Evolutionary conservation across 2,113 vertebrate species (phyloP).

Genomic region (Phrynosoma blainvillii): DNA sequence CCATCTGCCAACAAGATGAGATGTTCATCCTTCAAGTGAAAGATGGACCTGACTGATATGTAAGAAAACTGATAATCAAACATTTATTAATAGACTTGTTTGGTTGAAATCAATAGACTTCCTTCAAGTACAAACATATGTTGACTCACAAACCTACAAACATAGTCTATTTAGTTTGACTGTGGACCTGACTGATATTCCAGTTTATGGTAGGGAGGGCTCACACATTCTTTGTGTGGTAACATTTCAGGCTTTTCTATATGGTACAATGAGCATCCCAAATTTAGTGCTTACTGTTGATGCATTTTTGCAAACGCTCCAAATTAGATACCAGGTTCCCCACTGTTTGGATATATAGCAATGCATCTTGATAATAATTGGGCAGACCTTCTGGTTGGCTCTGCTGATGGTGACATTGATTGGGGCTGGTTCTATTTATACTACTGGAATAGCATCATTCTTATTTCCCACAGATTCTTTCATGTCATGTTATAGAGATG

Average conservation of each 20-base stretch:
- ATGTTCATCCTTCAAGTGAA: too few species aligned
- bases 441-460: too few species aligned
- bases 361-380: not conserved
- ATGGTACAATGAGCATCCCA: not conserved
- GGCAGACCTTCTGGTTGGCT: not conserved
- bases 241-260: too few species aligned
- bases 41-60: not conserved
- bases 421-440: too few species aligned
- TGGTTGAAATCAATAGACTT: not conserved
- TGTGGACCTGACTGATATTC: not conserved
- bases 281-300: not conserved
- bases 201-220: not conserved
- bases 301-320: not conserved
- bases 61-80: not conserved
- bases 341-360: not conserved
- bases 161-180: not conserved
- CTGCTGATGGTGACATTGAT: too few species aligned
- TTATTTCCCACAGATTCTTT: too few species aligned
- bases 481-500: too few species aligned
- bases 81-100: too few species aligned
- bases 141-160: not conserved
- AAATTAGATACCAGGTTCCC: not conserved
- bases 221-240: not conserved
- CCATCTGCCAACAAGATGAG: too few species aligned
- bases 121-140: not conserved